Evolutionary conservation across 2,888 invertebrate genomes (phyloP).

Genomic region (Galerucella nymphaeae): DNA sequence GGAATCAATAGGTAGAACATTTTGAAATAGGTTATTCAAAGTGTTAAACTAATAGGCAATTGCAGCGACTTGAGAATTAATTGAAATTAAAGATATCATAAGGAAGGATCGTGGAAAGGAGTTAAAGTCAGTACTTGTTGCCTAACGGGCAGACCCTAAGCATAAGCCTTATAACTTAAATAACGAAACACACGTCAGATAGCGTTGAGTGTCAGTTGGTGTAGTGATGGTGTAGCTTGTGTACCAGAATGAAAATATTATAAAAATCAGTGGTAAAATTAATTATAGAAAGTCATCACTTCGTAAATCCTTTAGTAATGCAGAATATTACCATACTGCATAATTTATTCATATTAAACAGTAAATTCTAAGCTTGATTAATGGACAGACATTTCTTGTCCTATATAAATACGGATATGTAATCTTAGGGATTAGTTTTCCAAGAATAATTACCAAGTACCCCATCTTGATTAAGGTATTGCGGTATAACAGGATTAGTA

Average conservation of each 20-base stretch:
- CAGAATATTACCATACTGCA: constrained; percentile 14
- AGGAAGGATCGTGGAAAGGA: no score
- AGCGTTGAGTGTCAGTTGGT: no score
- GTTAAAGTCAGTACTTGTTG: no score
- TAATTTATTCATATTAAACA: constrained; percentile 27
- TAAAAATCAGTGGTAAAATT: background rate
- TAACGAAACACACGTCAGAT: no score
- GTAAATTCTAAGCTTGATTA: constrained; percentile 32
- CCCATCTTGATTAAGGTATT: constrained; percentile 26
- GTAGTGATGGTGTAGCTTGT: no score
- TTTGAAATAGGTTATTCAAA: no score
- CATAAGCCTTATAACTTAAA: no score
- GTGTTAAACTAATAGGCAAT: no score
- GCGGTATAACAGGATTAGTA: background rate
- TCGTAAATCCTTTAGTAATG: background rate
- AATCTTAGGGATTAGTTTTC: constrained; percentile 34
- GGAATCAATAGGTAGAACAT: no score
- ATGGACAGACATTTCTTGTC: constrained; percentile 31
- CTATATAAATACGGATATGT: constrained; percentile 34
- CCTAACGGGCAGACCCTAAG: no score
- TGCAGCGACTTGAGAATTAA: no score
- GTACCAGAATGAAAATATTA: background rate
- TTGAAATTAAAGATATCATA: no score
- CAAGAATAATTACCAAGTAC: constrained; percentile 28
- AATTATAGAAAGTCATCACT: background rate